Evolutionary conservation across 2,113 vertebrate species (phyloP).

Genomic region (Engystomops pustulosus): DNA sequence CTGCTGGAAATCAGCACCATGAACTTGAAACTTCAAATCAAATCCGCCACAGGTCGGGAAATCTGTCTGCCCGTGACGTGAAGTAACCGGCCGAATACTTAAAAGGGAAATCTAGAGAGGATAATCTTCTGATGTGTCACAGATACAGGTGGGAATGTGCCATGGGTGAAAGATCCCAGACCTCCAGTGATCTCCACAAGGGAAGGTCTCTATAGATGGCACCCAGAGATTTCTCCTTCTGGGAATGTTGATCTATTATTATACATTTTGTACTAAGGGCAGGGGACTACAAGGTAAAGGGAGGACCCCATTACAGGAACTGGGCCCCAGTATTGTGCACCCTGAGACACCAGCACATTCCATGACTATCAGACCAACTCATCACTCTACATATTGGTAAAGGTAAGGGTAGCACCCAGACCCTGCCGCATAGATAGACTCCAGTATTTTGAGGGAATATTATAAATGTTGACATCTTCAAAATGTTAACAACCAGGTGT

Average conservation of each 20-base stretch:
- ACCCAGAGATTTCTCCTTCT: neutral
- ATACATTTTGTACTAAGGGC: too few relatives aligned
- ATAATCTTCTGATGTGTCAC: neutral
- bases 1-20: neutral
- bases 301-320: neutral
- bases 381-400: too few relatives aligned
- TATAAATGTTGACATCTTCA: too few relatives aligned
- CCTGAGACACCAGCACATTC: too few relatives aligned
- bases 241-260: neutral
- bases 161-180: neutral
- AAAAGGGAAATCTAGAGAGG: neutral
- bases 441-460: too few relatives aligned
- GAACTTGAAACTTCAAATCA: constrained; percentile 13
- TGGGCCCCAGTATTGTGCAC: too few relatives aligned
- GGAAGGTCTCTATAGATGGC: neutral
- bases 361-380: too few relatives aligned
- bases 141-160: neutral
- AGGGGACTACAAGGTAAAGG: neutral
- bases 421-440: too few relatives aligned
- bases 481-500: too few relatives aligned
- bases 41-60: neutral
- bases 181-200: neutral
- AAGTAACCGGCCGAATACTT: neutral
- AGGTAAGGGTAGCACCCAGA: too few relatives aligned
- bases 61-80: neutral